Evolutionary conservation across 2,888 invertebrate genomes (phyloP), one percentile per base, ranked within the genome.

Genomic region (Caenorhabditis sinica): DNA sequence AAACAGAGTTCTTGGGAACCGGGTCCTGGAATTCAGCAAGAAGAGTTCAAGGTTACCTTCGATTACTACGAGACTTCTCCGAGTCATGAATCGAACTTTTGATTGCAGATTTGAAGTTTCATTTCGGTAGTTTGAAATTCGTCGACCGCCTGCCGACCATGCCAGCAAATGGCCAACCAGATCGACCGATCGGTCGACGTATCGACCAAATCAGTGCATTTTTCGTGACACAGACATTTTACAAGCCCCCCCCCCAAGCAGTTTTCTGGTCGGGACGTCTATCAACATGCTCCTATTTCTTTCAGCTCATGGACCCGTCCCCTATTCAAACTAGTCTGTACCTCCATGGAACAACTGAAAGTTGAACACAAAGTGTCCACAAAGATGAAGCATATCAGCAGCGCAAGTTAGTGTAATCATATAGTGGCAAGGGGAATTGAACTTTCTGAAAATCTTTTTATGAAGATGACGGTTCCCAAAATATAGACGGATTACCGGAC

Each of bases 351-450:
- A 76, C 58, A 69, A 25, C 30, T 76, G 76, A 45, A 30, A 76
- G 36, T 76, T 76, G 68, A 76, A 76, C 0, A 76, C 68, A 28
- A 68, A 68, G 49, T 69, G 76, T 0, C 74, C 74, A n/a, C 74
- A 74, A n/a, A 74, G 53, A 40, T 74, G 74, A 13, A 74, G 36
- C 74, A 74, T 74, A 20, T 74, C 74, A 0, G 74, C 65, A 0
- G 56, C 36, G 20, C 74, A 74, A 9, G 74, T 74, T 20, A 74
- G 20, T 23, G 74, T 74, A 3, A 74, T 74, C 74, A 74, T 20
- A 40, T 74, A 74, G 45, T 74, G 74, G n/a, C 74, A 74, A 9
- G 74, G 74, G 0, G 74, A 65, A 20, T 74, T 36, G 65, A 74
- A 74, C 20, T 74, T 74, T 36, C 74, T 74, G 56, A 40, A 51